Evolutionary conservation across 1,140 invertebrate genomes (phyloP), one percentile per base, ranked within the genome.

Genomic region (Sipha flava): DNA sequence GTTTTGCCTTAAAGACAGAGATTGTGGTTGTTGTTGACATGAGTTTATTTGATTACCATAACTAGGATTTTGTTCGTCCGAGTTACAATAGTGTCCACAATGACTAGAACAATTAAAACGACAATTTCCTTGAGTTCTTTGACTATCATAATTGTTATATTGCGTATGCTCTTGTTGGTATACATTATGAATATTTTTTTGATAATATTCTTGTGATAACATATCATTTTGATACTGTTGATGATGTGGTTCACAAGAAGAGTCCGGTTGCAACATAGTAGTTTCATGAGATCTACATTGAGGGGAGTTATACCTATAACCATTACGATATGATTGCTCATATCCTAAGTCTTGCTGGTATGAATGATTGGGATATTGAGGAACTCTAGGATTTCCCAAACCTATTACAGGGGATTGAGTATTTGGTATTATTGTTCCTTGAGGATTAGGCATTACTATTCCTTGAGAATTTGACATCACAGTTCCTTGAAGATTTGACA

Each of bases 41-140:
- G 31, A 16, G 7, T 77, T 77, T 26, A 59, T 43, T 77, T 77
- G 73, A 23, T 43, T 77, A 59, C 34, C 34, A 57, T 77, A 77
- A 77, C 16, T 77, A 59, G 73, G 23, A 45, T 18, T 77, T 77
- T 54, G 52, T 59, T 77, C 73, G 3, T 10, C 23, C 9, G 37
- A 40, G 18, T 77, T 77, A 77, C 52, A 77, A 77, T 59, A 77
- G 18, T 77, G 73, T 59, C 34, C 73, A 43, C 73, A 77, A 77
- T 77, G 73, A 77, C 52, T 77, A 77, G 73, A 77, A 77, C 73
- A 77, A 77, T 77, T 77, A 21, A 77, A 77, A 59, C 23, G 40
- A 47, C 43, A 45, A 70, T 23, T 59, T 4, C 29, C 45, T 52
- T 75, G 73, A 59, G 21, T 43, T 77, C 73, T 77, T 77, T 29